Conservation (phyloP, 1,140 invertebrate genomes). For the Drosophila melanica region DNA sequence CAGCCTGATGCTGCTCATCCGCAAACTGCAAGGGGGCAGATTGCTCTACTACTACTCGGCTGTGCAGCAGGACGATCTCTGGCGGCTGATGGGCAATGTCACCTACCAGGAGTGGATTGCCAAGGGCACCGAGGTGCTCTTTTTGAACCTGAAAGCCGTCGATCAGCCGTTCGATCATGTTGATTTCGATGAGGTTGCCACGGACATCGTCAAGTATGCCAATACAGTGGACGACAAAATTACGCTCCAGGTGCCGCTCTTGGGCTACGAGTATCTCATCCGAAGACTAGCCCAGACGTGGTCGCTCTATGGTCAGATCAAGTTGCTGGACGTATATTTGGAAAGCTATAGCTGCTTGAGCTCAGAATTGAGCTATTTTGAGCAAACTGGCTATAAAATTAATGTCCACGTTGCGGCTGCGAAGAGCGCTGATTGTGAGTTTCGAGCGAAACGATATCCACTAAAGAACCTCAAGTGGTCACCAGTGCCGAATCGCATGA, state of each 20-base stretch:
- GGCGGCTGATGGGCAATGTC: conserved; percentile 39
- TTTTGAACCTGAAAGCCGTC: conserved; percentile 47
- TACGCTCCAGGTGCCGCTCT: conserved; percentile 38
- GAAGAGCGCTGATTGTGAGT: neutral
- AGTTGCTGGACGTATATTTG: conserved; percentile 14
- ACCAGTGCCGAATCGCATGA: conserved; percentile 49
- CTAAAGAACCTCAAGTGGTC: conserved; percentile 43
- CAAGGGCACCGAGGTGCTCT: conserved; percentile 52
- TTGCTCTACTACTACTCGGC: conserved; percentile 66
- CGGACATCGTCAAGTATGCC: conserved; percentile 4
- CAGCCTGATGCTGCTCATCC: conserved; percentile 52
- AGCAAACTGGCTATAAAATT: neutral
- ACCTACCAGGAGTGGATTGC: conserved; percentile 53
- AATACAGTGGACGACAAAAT: neutral
- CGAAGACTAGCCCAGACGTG: conserved; percentile 33
- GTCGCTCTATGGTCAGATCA: conserved; percentile 45
- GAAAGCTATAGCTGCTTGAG: conserved; percentile 25
- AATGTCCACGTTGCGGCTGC: conserved; percentile 10
- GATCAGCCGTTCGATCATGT: conserved; percentile 33
- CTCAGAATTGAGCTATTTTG: conserved; percentile 23
- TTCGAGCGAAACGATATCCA: neutral
- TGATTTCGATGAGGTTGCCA: conserved; percentile 53
- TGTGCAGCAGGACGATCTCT: conserved; percentile 54
- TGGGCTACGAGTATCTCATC: conserved; percentile 58
- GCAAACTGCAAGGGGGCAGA: conserved; percentile 24